Base-by-base conservation (phyloP, 2,888 invertebrate species). In the Chloromyia formosa region DNA sequence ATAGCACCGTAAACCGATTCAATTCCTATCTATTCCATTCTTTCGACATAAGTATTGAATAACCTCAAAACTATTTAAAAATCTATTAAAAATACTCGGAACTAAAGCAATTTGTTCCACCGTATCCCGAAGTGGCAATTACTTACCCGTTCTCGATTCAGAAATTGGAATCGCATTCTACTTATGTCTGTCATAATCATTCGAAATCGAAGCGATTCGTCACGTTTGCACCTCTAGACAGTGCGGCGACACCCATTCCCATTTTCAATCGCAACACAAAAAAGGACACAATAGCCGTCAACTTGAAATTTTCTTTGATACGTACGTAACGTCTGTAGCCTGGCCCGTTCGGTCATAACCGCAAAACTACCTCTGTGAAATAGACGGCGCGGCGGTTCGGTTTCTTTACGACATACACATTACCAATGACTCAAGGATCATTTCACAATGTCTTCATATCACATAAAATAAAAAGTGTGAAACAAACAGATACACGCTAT, bases 221-320 rank as follows among this genome's bases (percentile, higher is more conserved):
- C 58, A 71, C 40, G 71, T 71, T 71, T 56, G 56, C 71, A 71
- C 58, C 71, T 66, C 66, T 71, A 71, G 71, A 71, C 71, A 58
- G 35, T 14, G 40, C n/a, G 71, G 58, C 71, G 71, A 71, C 71
- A 18, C 40, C 66, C 66, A 49, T 66, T 49, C 45, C 22, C 56
- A 16, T 35, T 35, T 35, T 35, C 27, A 35, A 35, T 35, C 27
- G 27, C 27, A 35, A 2, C 40, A 35, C 9, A 14, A 49, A 68
- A 40, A 58, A 58, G 56, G 27, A 53, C 54, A 53, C 40, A 56
- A 71, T 71, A 22, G 16, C 40, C 58, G 27, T 35, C 58, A 40
- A 12, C 56, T 27, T 20, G 20, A 49, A 66, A 49, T 49, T 42
- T 18, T 22, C 12, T 66, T 66, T 66, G n/a, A 66, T 10, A 18